Conservation (phyloP, 2,797 vertebrate species). For the Sylvilagus floridanus region DNA sequence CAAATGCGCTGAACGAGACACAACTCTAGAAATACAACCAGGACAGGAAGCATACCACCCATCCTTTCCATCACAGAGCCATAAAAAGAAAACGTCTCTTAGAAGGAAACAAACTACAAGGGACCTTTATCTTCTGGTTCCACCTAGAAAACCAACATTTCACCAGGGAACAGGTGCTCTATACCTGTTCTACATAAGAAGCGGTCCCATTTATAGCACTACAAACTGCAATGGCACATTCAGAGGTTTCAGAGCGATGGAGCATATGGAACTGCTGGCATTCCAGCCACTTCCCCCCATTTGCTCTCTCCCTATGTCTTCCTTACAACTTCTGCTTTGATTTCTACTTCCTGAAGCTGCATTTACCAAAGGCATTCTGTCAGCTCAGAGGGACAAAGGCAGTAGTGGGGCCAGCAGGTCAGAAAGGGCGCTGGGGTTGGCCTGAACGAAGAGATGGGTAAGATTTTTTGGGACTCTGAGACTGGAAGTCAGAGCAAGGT, state of each 20-base stretch:
- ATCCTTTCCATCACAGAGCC: not conserved
- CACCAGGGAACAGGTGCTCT: not conserved
- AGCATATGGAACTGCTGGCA: not conserved
- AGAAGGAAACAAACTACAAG: not conserved
- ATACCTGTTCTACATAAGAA: not conserved
- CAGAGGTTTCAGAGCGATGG: not conserved
- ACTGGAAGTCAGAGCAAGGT: not conserved
- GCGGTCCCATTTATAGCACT: not conserved
- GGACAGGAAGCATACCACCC: not conserved
- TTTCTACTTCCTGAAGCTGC: constrained; percentile 20
- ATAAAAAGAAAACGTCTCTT: not conserved
- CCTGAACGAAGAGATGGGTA: not conserved
- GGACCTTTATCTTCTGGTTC: not conserved
- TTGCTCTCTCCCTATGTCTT: not conserved
- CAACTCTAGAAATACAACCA: not conserved
- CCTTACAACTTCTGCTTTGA: not conserved
- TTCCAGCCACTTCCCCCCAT: not conserved
- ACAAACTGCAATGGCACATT: not conserved
- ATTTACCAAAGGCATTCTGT: not conserved
- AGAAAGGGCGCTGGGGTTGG: not conserved
- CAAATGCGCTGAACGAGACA: not conserved
- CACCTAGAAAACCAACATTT: constrained; percentile 29
- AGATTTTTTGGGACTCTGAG: not conserved
- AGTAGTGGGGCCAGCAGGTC: not conserved
- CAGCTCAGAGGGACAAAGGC: not conserved